Conservation (phyloP, 2,888 invertebrate genomes). For the Adelognathus sp. region DNA sequence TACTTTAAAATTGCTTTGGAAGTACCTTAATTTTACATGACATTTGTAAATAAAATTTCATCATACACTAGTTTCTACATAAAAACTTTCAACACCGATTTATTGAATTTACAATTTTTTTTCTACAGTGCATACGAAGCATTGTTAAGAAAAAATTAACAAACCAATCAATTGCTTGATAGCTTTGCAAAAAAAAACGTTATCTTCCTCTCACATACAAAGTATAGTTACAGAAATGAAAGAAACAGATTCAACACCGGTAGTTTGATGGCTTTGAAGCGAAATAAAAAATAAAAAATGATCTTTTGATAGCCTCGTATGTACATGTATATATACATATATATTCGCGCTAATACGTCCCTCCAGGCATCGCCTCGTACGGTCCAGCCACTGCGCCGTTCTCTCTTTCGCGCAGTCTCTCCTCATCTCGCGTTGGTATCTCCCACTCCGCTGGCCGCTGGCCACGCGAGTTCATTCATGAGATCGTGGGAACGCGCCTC, state of each 20-base stretch:
- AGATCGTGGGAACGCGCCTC: slow-evolving; percentile 80
- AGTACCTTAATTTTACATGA: no score
- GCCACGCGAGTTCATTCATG: slow-evolving; percentile 81
- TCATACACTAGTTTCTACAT: no score
- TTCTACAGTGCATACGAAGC: no score
- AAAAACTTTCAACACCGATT: no score
- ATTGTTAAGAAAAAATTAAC: no score
- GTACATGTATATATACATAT: not conserved
- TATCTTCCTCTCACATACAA: slow-evolving; percentile 35
- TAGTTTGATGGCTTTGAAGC: not conserved
- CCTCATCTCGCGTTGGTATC: slow-evolving; percentile 61
- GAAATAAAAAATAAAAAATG: not conserved
- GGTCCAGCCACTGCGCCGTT: slow-evolving; percentile 4
- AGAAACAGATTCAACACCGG: no score
- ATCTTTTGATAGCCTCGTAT: slow-evolving; percentile 10
- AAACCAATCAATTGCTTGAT: no score
- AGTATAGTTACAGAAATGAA: no score
- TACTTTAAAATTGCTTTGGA: no score
- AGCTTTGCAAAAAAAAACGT: no score
- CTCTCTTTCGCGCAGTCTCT: slow-evolving; percentile 27
- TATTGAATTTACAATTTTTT: no score
- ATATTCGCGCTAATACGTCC: not conserved
- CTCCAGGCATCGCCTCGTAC: slow-evolving; percentile 28
- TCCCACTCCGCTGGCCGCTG: slow-evolving; percentile 64
- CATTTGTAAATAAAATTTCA: no score